Conservation (phyloP, 53 echinoderm and acorn worm species). For the Hippasteria phrygiana region DNA sequence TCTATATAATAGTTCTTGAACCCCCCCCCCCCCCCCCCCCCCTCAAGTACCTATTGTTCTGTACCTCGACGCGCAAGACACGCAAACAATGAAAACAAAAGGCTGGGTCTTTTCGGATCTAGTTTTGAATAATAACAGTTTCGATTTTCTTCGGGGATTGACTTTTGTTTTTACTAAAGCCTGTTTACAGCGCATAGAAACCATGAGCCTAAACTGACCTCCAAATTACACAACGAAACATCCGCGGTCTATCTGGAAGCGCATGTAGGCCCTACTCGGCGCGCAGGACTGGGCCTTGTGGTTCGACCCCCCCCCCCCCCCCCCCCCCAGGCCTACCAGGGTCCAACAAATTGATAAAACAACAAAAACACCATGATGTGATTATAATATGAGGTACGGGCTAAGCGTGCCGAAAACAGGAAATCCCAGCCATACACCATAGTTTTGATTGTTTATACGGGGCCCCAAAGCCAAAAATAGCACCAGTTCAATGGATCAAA, state of each 20-base stretch:
- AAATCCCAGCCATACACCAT: constrained; percentile 6
- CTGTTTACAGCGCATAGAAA: constrained; percentile 7
- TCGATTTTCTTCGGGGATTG: background rate
- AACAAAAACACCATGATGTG: background rate
- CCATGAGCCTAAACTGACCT: background rate
- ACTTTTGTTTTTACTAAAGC: constrained; percentile 26
- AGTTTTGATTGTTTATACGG: background rate
- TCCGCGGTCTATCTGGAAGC: background rate
- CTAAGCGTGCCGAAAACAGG: constrained; percentile 37
- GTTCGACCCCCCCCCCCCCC: no score
- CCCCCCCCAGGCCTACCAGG: background rate
- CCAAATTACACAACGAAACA: background rate
- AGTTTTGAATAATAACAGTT: background rate
- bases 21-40: no score
- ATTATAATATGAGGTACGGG: background rate
- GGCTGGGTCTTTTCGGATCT: no score
- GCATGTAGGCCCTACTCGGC: background rate
- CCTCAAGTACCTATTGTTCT: no score
- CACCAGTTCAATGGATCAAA: background rate
- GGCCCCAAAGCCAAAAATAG: background rate
- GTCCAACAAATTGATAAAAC: background rate
- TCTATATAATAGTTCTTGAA: no score
- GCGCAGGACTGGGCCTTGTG: no score
- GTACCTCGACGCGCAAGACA: no score
- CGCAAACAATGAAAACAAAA: no score